Conservation (phyloP, 2,797 vertebrate genomes). For the Halcyon smyrnensis region DNA sequence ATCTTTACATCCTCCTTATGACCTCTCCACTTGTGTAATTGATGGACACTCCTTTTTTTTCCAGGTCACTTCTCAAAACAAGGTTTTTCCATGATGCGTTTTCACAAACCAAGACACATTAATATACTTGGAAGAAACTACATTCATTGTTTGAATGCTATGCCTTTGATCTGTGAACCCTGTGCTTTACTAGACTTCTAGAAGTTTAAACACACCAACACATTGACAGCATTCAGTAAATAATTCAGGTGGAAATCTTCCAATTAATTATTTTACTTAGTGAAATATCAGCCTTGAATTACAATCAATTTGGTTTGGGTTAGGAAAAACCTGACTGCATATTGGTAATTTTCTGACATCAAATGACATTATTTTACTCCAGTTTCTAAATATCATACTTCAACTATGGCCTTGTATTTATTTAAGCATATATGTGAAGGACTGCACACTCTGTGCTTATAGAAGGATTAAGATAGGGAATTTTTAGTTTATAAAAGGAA, state of each 20-base stretch:
- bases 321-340: not conserved
- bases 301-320: not conserved
- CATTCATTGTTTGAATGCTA: not conserved
- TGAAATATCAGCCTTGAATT: constrained; percentile 15
- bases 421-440: not conserved
- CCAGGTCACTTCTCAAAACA: constrained; percentile 48
- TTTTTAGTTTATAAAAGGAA: not conserved
- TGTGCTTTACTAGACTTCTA: not conserved
- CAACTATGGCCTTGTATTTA: not conserved
- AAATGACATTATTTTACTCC: not conserved
- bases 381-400: not conserved
- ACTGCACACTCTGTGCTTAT: not conserved
- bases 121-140: constrained; percentile 28
- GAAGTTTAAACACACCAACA: not conserved
- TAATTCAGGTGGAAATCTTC: not conserved
- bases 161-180: constrained; percentile 52
- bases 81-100: constrained; percentile 19
- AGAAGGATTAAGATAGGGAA: constrained; percentile 11
- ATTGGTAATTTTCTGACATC: constrained; percentile 25
- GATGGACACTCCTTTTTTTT: not conserved
- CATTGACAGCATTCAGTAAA: not conserved
- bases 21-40: not conserved
- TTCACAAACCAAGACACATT: not conserved
- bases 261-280: constrained; percentile 11
- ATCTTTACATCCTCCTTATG: not conserved